Conservation (phyloP, 2,888 invertebrate species). For the Toxonevra muliebris region DNA sequence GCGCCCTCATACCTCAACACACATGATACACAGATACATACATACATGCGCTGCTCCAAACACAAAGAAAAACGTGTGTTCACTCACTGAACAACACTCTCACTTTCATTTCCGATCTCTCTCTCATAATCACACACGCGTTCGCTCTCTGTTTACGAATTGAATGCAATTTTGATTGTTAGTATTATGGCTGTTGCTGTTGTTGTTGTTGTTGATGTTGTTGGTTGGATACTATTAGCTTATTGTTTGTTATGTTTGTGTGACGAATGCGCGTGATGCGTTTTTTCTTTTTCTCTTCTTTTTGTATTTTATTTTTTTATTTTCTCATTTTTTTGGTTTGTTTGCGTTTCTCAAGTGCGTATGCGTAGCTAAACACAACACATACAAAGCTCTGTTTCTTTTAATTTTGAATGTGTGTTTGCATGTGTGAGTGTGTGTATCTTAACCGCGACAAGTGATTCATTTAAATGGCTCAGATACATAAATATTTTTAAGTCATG, state of each 20-base stretch:
- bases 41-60: constrained; percentile 24
- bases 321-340: constrained; percentile 13
- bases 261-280: constrained; percentile 29
- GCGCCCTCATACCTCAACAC: neutral
- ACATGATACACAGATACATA: constrained; percentile 11
- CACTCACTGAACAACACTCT: constrained; percentile 31
- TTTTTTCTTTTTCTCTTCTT: constrained; percentile 19
- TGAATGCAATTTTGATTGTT: constrained; percentile 1
- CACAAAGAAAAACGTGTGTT: neutral
- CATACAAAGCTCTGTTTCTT: neutral
- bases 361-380: too few relatives aligned
- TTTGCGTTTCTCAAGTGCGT: too few relatives aligned
- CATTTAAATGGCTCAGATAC: constrained; percentile 22
- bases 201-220: neutral
- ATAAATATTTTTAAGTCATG: constrained; percentile 15
- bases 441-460: constrained; percentile 27
- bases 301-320: constrained; percentile 21
- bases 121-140: neutral
- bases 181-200: constrained; percentile 6
- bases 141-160: constrained; percentile 30
- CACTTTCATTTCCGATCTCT: constrained; percentile 41
- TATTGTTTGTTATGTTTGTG: constrained; percentile 17
- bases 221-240: constrained; percentile 29
- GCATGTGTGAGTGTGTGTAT: neutral
- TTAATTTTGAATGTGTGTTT: neutral